Percentiles rank a stretch among this genome's conserved stretches.
phyloP scores from a whole-genome alignment of 2,888 invertebrate species.

The Drosophila leonis region DNA sequence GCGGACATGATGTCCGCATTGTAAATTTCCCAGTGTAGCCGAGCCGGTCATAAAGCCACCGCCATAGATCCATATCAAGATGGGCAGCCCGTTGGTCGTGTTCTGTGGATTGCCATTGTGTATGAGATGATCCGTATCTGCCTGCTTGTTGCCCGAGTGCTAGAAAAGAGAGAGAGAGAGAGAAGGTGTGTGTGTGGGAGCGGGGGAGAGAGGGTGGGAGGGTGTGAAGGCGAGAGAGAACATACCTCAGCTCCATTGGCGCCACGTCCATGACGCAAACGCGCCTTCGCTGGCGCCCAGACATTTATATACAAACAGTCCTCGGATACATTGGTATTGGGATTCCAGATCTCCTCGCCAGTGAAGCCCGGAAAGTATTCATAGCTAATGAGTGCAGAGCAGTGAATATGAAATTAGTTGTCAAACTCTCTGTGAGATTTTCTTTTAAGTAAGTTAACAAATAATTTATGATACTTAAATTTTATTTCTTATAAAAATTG shows the following conservation, averaged over 20 bases:
- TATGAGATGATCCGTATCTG: slow-evolving; percentile 82
- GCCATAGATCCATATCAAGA: slow-evolving; percentile 97
- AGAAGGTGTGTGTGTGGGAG: neutral
- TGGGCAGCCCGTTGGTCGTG: slow-evolving; percentile 87
- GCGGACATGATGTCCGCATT: slow-evolving; percentile 96
- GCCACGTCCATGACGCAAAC: slow-evolving; percentile 89
- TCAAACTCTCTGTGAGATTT: neutral
- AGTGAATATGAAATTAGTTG: neutral
- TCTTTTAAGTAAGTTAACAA: neutral
- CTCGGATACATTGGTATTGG: slow-evolving; percentile 96
- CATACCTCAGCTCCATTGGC: slow-evolving; percentile 85
- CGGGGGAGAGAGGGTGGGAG: neutral
- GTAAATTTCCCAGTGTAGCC: slow-evolving; percentile 96
- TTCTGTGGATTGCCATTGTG: slow-evolving; percentile 84
- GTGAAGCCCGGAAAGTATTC: slow-evolving; percentile 95
- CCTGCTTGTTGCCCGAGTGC: slow-evolving; percentile 78
- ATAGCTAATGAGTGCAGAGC: slow-evolving; percentile 86
- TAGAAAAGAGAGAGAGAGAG: slow-evolving; percentile 22
- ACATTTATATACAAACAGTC: slow-evolving; percentile 98
- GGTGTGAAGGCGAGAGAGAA: neutral
- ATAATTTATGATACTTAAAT: neutral
- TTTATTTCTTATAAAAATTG: neutral
- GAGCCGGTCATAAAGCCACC: slow-evolving; percentile 98
- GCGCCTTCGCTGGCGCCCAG: slow-evolving; percentile 95
- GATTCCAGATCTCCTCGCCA: slow-evolving; percentile 99